phyloP scores from a whole-genome alignment of 2,113 vertebrate genomes.

The Reinhardtius hippoglossoides region DNA sequence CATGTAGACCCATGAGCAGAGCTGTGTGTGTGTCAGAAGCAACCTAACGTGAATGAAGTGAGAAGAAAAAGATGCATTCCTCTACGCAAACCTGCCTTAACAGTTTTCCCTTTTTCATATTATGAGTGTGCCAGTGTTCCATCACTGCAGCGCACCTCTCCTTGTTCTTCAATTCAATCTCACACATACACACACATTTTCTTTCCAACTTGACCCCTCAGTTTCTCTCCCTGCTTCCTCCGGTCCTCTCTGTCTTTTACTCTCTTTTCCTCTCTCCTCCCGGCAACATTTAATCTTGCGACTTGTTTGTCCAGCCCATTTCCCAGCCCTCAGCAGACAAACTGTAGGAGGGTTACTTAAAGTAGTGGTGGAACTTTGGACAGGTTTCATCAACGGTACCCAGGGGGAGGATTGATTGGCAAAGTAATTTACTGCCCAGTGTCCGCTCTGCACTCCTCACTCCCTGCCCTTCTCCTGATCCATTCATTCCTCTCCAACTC shows the following conservation, averaged over 20 bases:
- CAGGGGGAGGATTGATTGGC: conserved; percentile 84
- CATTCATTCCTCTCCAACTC: conserved; percentile 42
- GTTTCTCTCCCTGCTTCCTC: conserved; percentile 23
- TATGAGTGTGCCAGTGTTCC: conserved; percentile 25
- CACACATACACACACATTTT: conserved; percentile 12
- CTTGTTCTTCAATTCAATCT: conserved; percentile 26
- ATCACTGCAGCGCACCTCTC: conserved; percentile 25
- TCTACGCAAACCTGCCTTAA: conserved; percentile 43
- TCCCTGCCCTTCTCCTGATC: conserved; percentile 61
- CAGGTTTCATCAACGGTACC: conserved; percentile 77
- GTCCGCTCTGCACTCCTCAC: conserved; percentile 61
- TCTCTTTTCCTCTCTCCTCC: conserved; percentile 45
- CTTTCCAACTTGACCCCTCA: conserved; percentile 37
- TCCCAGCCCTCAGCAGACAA: conserved; percentile 74
- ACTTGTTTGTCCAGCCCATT: conserved; percentile 74
- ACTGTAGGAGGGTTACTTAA: conserved; percentile 80
- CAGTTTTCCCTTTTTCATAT: conserved; percentile 15
- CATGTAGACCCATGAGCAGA: conserved; percentile 46
- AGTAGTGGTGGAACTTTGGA: conserved; percentile 76
- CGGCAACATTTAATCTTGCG: conserved; percentile 75
- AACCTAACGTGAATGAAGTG: conserved; percentile 30
- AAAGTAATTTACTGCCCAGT: conserved; percentile 83
- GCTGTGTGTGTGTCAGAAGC: conserved; percentile 32
- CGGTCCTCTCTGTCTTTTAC: conserved; percentile 10
- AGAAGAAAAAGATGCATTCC: conserved; percentile 56